Base-by-base conservation (phyloP, 92 coral and sea anemone species). In the Pocillopora grandis region DNA sequence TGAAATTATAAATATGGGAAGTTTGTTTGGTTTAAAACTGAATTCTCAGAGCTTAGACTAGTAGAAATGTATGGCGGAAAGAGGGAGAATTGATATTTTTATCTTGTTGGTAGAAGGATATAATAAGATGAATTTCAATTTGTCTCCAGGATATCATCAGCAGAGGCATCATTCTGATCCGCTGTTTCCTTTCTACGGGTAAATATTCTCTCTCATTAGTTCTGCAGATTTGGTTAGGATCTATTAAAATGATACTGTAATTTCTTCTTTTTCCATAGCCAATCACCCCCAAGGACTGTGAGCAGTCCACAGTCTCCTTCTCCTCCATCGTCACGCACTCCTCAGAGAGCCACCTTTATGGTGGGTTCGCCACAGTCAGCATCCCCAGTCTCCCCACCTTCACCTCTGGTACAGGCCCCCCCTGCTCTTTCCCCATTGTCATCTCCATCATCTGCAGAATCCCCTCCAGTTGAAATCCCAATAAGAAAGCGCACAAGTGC, bases 281-380 rank as follows among this genome's bases (percentile, higher is more conserved):
- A 91, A 87, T 93, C 97, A 42, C 96, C 94, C 73, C 87, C 92
- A 12, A 75, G 94, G 83, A 78, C 59, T 89, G 64, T 66, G 81
- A 90, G 65, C 64, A 66, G 76, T 66, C 85, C 84, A 17, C 71
- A 58, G 60, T 85, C 98, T 15, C 95, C 93, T 11, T 91, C 90
- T 37, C 90, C 82, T 77, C 90, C 87, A n/a, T 63, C 88, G 36
- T 84, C 93, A 27, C 87, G 85, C 21, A 76, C 91, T 48, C 98
- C 93, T 15, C 86, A 84, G 17, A 87, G 95, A 42, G 98, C 98
- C 58, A 96, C 96, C 16, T 96, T 96, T 79, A 89, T 86, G 21
- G 90, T 96, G 35, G 98, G 98, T 42, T 90, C 92, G 66, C 96
- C 96, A 16, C 90, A 90, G 66, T 85, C 86, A 3, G 64, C 73